Conservation (phyloP, 2,888 invertebrate genomes). For the Drosophila yooni region DNA sequence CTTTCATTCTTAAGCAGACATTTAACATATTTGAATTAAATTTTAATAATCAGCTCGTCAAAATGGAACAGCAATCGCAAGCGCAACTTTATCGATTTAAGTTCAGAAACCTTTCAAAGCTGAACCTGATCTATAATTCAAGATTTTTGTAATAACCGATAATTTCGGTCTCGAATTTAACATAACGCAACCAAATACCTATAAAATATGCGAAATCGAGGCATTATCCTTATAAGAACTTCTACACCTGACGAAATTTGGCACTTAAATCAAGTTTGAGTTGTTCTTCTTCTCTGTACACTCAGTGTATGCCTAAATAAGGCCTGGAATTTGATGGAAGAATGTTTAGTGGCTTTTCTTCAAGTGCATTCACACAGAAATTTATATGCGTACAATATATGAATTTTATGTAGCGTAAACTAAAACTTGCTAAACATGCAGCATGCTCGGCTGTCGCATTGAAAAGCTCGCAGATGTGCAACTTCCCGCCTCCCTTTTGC, state of each 20-base stretch:
- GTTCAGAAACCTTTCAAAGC: not conserved
- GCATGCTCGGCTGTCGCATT: conserved; percentile 67
- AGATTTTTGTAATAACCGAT: accelerated
- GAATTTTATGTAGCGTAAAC: conserved; percentile 65
- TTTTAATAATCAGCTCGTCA: too few relatives aligned
- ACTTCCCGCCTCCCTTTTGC: not conserved
- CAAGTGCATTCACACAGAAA: conserved; percentile 3
- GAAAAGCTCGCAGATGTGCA: conserved; percentile 49
- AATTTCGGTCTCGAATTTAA: accelerated
- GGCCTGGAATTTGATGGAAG: not conserved
- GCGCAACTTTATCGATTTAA: not conserved
- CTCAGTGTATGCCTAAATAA: too few relatives aligned
- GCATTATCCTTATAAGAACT: not conserved
- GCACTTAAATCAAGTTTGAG: not conserved
- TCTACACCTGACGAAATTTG: not conserved
- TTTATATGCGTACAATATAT: conserved; percentile 45
- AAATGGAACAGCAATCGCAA: too few relatives aligned
- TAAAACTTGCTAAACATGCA: conserved; percentile 65
- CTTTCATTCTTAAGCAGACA: not conserved
- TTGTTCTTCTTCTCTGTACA: not conserved
- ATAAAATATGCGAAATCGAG: not conserved
- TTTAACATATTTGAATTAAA: too few relatives aligned
- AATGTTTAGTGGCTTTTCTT: not conserved
- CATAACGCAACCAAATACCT: not conserved
- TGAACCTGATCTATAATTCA: not conserved